Evolutionary conservation across 2,113 vertebrate genomes (phyloP), one percentile per base, ranked within the genome.

Genomic region (Dicerorhinus sumatrensis): DNA sequence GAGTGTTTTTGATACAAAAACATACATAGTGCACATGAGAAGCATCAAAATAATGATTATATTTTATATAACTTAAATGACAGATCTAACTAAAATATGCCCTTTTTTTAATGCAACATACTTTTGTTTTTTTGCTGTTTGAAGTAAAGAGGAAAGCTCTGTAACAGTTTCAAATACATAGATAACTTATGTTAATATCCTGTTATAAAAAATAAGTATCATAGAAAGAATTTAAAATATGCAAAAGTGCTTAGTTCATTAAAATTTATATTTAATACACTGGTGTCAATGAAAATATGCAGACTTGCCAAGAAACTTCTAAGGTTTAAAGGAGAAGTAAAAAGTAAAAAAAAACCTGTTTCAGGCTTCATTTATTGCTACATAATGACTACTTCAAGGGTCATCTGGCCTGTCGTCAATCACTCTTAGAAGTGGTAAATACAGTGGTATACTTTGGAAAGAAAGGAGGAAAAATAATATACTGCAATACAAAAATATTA

Each of bases 401-500:
- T 98, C 98, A 98, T 63, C 88, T 84, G 48, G 36, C 60, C 97
- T 98, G 63, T 91, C 6, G 60, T 97, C 95, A 46, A 8, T 97
- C 84, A 93, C 90, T 95, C 80, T 97, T 91, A 39, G 85, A 97
- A 97, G 72, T 96, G 93, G 92, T 84, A 97, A 97, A 98, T 96
- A 70, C 36, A 96, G 92, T 80, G 82, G 88, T 92, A 96, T 63
- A 94, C 92, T 94, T 39, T 58, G 97, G 81, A 58, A 94, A 67
- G 97, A 63, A 84, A 97, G 63, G 76, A 98, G 82, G 48, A 87
- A 96, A 97, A 95, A 72, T 33, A 33, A 97, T 89, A 31, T 16
- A 97, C 27, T 96, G 85, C 93, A 91, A 97, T 99, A 99, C 82
- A 99, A 99, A 99, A 99, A 99, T 98, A 98, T 93, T 94, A 95